These are phyloP conservation scores for Novumbra hubbsi DNA, from an alignment of 2,797 vertebrate species.

Conservation along the genomic window DNA sequence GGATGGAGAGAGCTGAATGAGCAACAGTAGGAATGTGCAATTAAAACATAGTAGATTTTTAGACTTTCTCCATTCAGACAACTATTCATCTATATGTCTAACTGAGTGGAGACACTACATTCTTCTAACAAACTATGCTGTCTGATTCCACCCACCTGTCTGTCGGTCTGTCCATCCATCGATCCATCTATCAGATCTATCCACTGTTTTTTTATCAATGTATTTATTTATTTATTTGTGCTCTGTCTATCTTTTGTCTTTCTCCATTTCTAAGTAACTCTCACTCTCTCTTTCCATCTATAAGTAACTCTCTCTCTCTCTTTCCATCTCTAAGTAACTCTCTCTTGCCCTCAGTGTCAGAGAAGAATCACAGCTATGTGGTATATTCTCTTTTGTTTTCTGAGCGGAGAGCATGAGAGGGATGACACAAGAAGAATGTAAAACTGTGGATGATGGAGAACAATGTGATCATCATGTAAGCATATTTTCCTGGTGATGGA, in stretches of 20 bases:
- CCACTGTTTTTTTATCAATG: slow-evolving; percentile 1
- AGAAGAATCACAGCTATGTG: slow-evolving; percentile 36
- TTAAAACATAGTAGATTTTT: slow-evolving; percentile 21
- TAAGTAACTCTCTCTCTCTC: too few relatives aligned
- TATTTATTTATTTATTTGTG: slow-evolving; percentile 42
- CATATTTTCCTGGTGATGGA: slow-evolving; percentile 32
- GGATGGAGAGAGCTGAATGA: slow-evolving; percentile 30
- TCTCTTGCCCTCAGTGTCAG: slow-evolving; percentile 21
- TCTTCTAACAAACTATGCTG: neutral
- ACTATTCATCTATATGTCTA: slow-evolving; percentile 20
- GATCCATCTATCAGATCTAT: slow-evolving; percentile 17
- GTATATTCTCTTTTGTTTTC: slow-evolving; percentile 41
- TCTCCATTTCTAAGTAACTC: slow-evolving; percentile 12
- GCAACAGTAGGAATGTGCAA: slow-evolving; percentile 20
- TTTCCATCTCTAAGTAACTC: slow-evolving; percentile 12
- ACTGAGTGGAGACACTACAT: neutral
- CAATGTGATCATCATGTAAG: slow-evolving; percentile 37
- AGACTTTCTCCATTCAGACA: slow-evolving; percentile 17
- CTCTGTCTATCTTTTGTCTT: slow-evolving; percentile 27
- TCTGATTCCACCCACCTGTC: neutral
- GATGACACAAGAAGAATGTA: slow-evolving; percentile 24
- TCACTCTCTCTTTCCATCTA: slow-evolving; percentile 30
- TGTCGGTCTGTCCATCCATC: slow-evolving; percentile 12
- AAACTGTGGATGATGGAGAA: slow-evolving; percentile 11
- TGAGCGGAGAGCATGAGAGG: slow-evolving; percentile 24